Base-by-base conservation (phyloP, 2,888 invertebrate species). In the Sinotaia quadrata region DNA sequence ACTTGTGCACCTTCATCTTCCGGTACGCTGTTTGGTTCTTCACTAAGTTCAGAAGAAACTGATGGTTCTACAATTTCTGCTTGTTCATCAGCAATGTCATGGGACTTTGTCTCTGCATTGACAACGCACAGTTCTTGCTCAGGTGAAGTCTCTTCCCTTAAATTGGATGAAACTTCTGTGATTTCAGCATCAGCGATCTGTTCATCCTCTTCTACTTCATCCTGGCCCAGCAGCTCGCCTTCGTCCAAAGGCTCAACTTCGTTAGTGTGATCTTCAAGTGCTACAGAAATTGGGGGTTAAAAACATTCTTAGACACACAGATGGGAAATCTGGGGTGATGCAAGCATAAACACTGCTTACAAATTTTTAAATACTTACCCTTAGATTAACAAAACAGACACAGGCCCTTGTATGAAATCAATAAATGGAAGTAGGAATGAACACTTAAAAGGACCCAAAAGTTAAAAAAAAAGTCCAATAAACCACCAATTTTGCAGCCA, bases 231-330 rank as follows among this genome's bases (percentile, higher is more conserved):
- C 2, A 60, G 41, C 34, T 51, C 37, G 24, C 60, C 68, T 21
- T 68, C 62, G 41, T 60, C 61, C 59, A 56, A n/a, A n/a, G 52
- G 37, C 31, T 69, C 58, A 18, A 44, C 63, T 54, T 15, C 61
- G 8, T 57, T 54, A 34, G 27, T 44, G 8, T 31, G 18, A 21
- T 65, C 57, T 10, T 36, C 58, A n/a, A 66, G 37, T 15, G 58
- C 62, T 67, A 63, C 61, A 67, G 71, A 52, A 65, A 67, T 59
- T 51, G 36, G 52, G 12, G 63, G 33, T 24, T 44, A 57, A 51
- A 57, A 56, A 51, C 49, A 63, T 24, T 37, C 49, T n/a, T 58
- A 65, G 44, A 57, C 44, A 56, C 34, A 47, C 36, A 54, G 18
- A 65, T 24, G n/a, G 27, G 31, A 31, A 41, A 12, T 54, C 37